Evolutionary conservation across 2,888 invertebrate genomes (phyloP).

Genomic region (Euclidia mi): DNA sequence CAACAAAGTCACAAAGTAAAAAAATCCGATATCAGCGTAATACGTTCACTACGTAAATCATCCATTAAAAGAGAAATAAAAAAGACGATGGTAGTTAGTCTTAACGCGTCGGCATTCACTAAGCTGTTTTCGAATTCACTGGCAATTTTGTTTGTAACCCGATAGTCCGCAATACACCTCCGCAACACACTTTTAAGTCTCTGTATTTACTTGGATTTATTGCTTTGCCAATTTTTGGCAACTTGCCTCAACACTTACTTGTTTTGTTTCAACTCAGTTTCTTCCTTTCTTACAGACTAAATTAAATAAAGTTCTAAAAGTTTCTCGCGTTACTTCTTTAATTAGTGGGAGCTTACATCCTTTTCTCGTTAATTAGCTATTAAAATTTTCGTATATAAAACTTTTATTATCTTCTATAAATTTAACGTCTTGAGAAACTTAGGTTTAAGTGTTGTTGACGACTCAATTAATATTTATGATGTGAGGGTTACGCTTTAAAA

Average conservation of each 20-base stretch:
- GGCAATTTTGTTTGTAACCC: slow-evolving; percentile 42
- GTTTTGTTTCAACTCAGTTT: slow-evolving; percentile 42
- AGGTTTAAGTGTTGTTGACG: too few species aligned
- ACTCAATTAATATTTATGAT: slow-evolving; percentile 4
- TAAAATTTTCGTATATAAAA: slow-evolving; percentile 31
- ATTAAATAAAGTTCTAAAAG: slow-evolving; percentile 48
- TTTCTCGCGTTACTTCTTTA: slow-evolving; percentile 33
- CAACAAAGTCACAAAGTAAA: too few species aligned
- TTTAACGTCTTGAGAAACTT: background rate
- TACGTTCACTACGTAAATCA: slow-evolving; percentile 20
- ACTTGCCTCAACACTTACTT: slow-evolving; percentile 33
- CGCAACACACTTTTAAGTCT: slow-evolving; percentile 42
- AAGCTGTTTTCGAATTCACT: slow-evolving; percentile 21
- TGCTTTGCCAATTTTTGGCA: slow-evolving; percentile 50
- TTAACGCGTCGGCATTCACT: slow-evolving; percentile 44
- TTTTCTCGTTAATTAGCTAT: slow-evolving; percentile 38
- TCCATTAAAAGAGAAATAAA: slow-evolving; percentile 28
- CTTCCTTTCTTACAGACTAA: slow-evolving; percentile 35
- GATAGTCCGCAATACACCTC: slow-evolving; percentile 42
- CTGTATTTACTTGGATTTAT: slow-evolving; percentile 56
- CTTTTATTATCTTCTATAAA: background rate
- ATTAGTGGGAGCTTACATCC: slow-evolving; percentile 41
- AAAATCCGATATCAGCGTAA: too few species aligned
- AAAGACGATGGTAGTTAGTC: slow-evolving; percentile 35
- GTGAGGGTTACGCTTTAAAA: background rate